Base-by-base conservation (phyloP, 2,113 vertebrate species). In the Coturnix japonica region DNA sequence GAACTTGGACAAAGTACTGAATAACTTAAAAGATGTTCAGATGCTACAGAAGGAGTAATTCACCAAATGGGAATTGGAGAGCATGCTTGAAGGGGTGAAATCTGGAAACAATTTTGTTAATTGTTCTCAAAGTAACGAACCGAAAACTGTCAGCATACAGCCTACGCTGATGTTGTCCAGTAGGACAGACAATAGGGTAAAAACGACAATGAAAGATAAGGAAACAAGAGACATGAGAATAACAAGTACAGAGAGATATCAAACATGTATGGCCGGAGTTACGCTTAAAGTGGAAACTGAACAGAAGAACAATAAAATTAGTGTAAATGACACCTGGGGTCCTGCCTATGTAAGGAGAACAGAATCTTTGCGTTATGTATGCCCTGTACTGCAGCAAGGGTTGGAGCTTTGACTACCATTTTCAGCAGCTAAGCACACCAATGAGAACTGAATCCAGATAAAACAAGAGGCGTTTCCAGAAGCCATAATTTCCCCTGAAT, bases 351-450 rank as follows among this genome's bases (percentile, higher is more conserved):
- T 2, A 72, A 77, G n/a, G 39, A 78, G 47, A 86, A 76, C 13
- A 69, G 63, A 73, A 78, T 64, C 25, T 64, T 60, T 21, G 74
- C 78, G 91, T 89, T 87, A 91, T 17, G n/a, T 30, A 84, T 21
- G 86, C 87, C 66, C 78, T 44, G 71, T 54, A n/a, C 12, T 87
- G 59, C 25, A 46, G 54, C 17, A 73, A 54, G 59, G 85, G 19
- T 69, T 63, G 41, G 56, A 87, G 33, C 63, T 61, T 33, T 72
- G n/a, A 28, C 49, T 79, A 63, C 65, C 63, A 70, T 89, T 89
- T 92, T 87, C 66, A 82, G 89, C 71, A 94, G 87, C 70, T 14
- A 8, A 64, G 35, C 20, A 87, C 54, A 80, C 25, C 28, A 92
- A 30, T 1, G 1, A 73, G 44, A 43, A 70, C 39, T 23, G 46